phyloP scores from a whole-genome alignment of 2,888 invertebrate genomes.

The Acleris laterana region DNA sequence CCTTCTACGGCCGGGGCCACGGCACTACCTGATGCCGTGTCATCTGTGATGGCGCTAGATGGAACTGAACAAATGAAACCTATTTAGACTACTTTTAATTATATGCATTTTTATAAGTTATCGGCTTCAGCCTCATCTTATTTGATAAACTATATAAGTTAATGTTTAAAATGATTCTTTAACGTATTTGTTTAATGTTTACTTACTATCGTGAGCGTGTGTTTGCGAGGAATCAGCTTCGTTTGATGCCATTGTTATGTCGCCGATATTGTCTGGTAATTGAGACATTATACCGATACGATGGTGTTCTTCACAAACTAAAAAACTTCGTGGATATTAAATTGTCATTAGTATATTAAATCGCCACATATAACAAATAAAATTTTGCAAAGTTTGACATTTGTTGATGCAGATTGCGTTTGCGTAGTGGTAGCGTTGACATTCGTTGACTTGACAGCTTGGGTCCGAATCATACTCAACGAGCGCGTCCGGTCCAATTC shows the following conservation, averaged over 20 bases:
- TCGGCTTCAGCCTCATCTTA: too few species aligned
- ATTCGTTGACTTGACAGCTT: slow-evolving; percentile 8
- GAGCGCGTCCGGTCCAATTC: too few species aligned
- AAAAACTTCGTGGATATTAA: background rate
- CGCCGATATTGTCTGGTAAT: slow-evolving; percentile 67
- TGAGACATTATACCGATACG: slow-evolving; percentile 45
- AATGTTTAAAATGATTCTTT: slow-evolving; percentile 5
- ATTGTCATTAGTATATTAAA: background rate
- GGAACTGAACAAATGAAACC: slow-evolving; percentile 48
- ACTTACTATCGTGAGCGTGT: slow-evolving; percentile 74
- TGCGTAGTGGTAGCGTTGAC: slow-evolving; percentile 1
- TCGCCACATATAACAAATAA: background rate
- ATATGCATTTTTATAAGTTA: background rate
- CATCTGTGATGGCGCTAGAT: slow-evolving; percentile 65
- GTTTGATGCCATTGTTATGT: slow-evolving; percentile 66
- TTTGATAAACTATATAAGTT: background rate
- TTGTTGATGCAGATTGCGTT: background rate
- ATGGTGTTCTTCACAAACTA: too few species aligned
- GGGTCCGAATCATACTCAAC: too few species aligned
- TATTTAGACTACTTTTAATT: background rate
- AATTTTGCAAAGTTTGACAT: slow-evolving; percentile 3
- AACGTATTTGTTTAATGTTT: slow-evolving; percentile 1
- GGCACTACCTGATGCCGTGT: slow-evolving; percentile 64
- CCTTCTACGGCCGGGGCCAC: slow-evolving; percentile 70
- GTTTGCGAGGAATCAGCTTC: slow-evolving; percentile 75